Base-by-base conservation (phyloP, 2,797 vertebrate species). In the Coccyzus lansbergi region DNA sequence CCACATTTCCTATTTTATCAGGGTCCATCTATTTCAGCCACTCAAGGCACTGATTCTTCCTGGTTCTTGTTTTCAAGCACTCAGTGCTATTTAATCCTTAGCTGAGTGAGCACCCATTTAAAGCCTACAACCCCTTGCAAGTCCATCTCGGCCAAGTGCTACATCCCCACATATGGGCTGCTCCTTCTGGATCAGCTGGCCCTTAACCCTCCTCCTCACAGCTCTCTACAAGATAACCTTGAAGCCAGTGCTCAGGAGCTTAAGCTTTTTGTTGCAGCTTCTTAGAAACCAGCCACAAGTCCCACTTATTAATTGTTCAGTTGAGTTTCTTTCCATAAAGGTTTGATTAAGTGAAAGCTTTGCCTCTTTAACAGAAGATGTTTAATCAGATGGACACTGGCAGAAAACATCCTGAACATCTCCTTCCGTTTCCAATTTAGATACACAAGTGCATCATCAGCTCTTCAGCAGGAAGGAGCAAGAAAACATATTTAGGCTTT, bases 341-440 rank as follows among this genome's bases (percentile, higher is more conserved):
- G 16, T 46, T 44, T 83, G 40, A 64, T 52, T 12, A 67, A 33
- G 15, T 63, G 25, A 86, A 65, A 86, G 24, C 9, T 75, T 92
- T 15, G 14, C 48, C 70, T 40, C 67, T 88, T 91, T 90, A 92
- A 92, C 25, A 86, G 58, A 92, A 78, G 38, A 55, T 90, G 53
- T 90, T 88, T 79, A 76, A 81, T 92, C 88, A 88, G 77, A 83
- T 62, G 70, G 42, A 64, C 86, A 76, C 58, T 69, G 19, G 28
- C 38, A 86, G 70, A 86, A 94, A 92, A 90, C 52, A 90, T 88
- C 59, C 88, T 82, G 55, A 94, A 71, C 28, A 70, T 87, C 48
- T 84, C 51, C 52, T 86, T 82, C 9, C 2, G 55, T 90, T 93
- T 82, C 93, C 86, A 92, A 96, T 94, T 95, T 90, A 79, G 92